phyloP scores from a whole-genome alignment of 2,797 vertebrate species.

The Coendou prehensilis region DNA sequence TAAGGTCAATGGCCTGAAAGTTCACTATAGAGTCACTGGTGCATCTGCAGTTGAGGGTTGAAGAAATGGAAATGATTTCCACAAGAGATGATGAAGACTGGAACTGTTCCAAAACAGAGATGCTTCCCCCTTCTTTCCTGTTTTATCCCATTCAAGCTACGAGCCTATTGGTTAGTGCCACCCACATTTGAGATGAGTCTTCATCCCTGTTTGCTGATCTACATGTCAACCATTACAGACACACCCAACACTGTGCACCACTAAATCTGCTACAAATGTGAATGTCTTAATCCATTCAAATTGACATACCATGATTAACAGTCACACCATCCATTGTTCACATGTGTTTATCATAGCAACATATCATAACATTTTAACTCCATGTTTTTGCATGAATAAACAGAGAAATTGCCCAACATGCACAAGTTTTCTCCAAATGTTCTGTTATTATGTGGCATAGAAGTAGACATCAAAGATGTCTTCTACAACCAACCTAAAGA shows the following conservation, averaged over 20 bases:
- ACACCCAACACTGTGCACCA: not conserved
- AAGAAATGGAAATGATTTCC: not conserved
- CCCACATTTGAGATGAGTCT: not conserved
- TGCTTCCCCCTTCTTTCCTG: not conserved
- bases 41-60: not conserved
- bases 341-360: not conserved
- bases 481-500: not conserved
- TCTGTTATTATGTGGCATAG: constrained; percentile 23
- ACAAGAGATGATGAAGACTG: not conserved
- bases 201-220: not conserved
- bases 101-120: not conserved
- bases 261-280: not conserved
- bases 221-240: not conserved
- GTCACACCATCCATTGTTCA: not conserved
- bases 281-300: not conserved
- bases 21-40: not conserved
- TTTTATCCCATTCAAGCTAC: not conserved
- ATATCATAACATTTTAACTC: not conserved
- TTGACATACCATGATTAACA: not conserved
- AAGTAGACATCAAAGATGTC: not conserved
- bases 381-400: not conserved
- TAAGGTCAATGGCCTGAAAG: not conserved
- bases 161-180: not conserved
- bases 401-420: not conserved
- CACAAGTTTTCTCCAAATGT: not conserved